Evolutionary conservation across 2,888 invertebrate species (phyloP).

Genomic region (Stenodema calcarata): DNA sequence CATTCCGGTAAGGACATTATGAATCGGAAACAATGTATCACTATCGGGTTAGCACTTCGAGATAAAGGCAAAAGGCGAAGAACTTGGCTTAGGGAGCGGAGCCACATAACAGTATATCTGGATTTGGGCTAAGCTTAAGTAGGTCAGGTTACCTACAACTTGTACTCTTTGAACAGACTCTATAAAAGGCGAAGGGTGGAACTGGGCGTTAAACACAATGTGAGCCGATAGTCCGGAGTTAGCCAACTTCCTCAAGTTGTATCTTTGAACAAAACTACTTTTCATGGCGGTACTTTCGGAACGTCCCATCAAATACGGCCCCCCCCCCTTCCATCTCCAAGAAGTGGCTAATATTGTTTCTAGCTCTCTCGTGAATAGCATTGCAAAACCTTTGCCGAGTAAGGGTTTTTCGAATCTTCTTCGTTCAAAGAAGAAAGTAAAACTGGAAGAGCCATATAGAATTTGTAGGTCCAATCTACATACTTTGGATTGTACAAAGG

Average conservation of each 20-base stretch:
- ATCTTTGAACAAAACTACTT: conserved; percentile 1
- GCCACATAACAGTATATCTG: conserved; percentile 39
- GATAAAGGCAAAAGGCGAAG: conserved; percentile 23
- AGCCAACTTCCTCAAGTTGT: not conserved
- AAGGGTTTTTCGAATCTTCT: not conserved
- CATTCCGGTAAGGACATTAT: not conserved
- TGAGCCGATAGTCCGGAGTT: not conserved
- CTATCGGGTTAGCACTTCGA: conserved; percentile 1
- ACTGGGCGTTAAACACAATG: conserved; percentile 17
- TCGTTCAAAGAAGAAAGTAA: not conserved
- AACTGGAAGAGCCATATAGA: too few species aligned
- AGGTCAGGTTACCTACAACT: conserved; percentile 21
- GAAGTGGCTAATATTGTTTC: not conserved
- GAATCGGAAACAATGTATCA: not conserved
- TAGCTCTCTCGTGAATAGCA: not conserved
- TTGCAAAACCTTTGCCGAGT: not conserved
- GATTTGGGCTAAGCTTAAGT: conserved; percentile 28
- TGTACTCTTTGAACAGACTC: conserved; percentile 11
- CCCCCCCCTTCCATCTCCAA: not conserved
- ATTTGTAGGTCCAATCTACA: too few species aligned
- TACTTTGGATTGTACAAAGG: too few species aligned
- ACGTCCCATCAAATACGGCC: not conserved
- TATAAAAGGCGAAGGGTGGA: not conserved
- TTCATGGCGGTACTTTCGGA: not conserved
- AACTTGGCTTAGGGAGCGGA: not conserved